These are phyloP conservation scores for Tribolium freemani DNA, from an alignment of 2,888 invertebrate genomes.

Conservation along the genomic window DNA sequence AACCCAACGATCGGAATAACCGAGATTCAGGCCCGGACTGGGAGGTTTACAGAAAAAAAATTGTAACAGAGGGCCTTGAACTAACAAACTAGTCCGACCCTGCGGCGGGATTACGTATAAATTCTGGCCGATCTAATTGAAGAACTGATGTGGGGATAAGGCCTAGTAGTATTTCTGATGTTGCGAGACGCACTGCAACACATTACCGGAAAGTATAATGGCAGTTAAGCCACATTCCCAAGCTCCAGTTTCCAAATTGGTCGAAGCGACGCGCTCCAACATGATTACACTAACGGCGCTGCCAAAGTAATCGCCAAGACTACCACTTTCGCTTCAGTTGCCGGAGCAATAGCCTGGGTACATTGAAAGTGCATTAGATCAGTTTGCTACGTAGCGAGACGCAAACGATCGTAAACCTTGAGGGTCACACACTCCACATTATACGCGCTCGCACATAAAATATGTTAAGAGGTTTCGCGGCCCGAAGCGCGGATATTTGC, in stretches of 20 bases:
- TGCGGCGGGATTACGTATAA: constrained; percentile 14
- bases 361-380: constrained; percentile 54
- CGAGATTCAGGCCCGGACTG: neutral
- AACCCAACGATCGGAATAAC: constrained; percentile 14
- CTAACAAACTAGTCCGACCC: too few relatives aligned
- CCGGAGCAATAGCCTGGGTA: constrained; percentile 50
- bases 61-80: too few relatives aligned
- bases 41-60: too few relatives aligned
- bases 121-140: constrained; percentile 37
- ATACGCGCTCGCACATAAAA: constrained; percentile 1
- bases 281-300: constrained; percentile 53
- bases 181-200: constrained; percentile 43
- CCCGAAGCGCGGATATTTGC: constrained; percentile 3
- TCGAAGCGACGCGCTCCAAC: constrained; percentile 50
- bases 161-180: constrained; percentile 6
- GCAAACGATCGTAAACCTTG: constrained; percentile 42
- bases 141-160: constrained; percentile 38
- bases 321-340: constrained; percentile 55
- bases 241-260: constrained; percentile 51
- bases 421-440: constrained; percentile 7
- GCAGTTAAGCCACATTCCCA: constrained; percentile 52
- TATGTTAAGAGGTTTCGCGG: constrained; percentile 6
- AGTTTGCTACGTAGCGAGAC: constrained; percentile 45
- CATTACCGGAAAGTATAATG: constrained; percentile 50
- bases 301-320: constrained; percentile 52